Evolutionary conservation across 2,797 vertebrate species (phyloP).

Genomic region (Neostethus bicornis): DNA sequence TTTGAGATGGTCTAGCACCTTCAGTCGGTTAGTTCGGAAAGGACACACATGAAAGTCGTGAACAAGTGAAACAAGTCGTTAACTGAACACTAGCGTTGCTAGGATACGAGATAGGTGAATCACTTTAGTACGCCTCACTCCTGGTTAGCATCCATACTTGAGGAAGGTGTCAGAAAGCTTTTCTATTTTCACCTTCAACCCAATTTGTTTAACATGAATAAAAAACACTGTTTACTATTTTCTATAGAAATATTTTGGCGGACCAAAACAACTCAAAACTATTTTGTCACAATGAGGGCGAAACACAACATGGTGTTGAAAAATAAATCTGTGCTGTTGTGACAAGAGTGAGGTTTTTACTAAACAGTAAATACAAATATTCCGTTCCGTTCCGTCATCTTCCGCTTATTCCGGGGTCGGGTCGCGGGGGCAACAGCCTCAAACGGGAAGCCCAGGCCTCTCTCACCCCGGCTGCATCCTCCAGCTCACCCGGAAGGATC

Average conservation of each 20-base stretch:
- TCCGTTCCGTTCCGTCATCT: too few species aligned
- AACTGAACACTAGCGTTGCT: slow-evolving; percentile 66
- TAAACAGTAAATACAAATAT: neutral
- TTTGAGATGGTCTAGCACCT: neutral
- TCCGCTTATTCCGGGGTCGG: too few species aligned
- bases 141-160: slow-evolving; percentile 61
- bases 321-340: slow-evolving; percentile 22
- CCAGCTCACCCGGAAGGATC: too few species aligned
- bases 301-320: slow-evolving; percentile 44
- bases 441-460: too few species aligned
- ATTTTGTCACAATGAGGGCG: slow-evolving; percentile 18
- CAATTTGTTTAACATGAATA: slow-evolving; percentile 27
- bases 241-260: slow-evolving; percentile 2
- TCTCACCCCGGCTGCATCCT: too few species aligned
- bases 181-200: slow-evolving; percentile 10
- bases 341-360: slow-evolving; percentile 5
- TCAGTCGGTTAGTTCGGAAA: too few species aligned
- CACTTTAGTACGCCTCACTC: slow-evolving; percentile 45
- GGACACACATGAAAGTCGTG: slow-evolving; percentile 25
- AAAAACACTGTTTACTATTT: slow-evolving; percentile 25
- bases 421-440: too few species aligned
- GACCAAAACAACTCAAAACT: slow-evolving; percentile 12
- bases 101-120: slow-evolving; percentile 71
- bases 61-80: slow-evolving; percentile 47
- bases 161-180: slow-evolving; percentile 32